Percentiles rank a stretch among this genome's conserved stretches.
phyloP scores from a whole-genome alignment of 1,140 invertebrate species.

The Drosophila pachea region DNA sequence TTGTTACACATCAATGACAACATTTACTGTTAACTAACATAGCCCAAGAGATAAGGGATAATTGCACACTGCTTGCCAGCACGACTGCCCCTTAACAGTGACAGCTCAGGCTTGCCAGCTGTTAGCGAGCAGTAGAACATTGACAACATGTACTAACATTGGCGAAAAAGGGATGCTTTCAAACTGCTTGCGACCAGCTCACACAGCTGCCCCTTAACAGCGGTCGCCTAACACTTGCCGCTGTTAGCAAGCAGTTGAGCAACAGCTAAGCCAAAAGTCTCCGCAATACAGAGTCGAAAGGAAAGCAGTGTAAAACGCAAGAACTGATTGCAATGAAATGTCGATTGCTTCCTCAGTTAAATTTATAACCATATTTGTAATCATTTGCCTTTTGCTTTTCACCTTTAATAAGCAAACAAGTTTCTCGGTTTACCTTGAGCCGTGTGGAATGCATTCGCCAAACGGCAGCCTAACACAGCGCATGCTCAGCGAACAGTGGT shows the following conservation, averaged over 20 bases:
- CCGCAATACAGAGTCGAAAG: too few species aligned
- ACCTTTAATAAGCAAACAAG: slow-evolving; percentile 16
- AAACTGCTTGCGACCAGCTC: not conserved
- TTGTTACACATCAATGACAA: not conserved
- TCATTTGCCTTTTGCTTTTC: slow-evolving; percentile 9
- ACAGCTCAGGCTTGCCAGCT: too few species aligned
- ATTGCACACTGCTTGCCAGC: too few species aligned
- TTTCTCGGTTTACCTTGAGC: slow-evolving; percentile 16
- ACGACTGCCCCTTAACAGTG: too few species aligned
- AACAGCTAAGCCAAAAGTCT: too few species aligned
- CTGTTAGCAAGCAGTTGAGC: slow-evolving; percentile 2
- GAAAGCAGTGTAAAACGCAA: not conserved
- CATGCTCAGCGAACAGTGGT: not conserved
- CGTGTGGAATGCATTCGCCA: not conserved
- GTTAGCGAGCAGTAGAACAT: too few species aligned
- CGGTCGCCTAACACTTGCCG: not conserved
- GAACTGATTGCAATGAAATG: not conserved
- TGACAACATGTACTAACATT: too few species aligned
- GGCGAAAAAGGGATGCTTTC: too few species aligned
- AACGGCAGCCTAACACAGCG: not conserved
- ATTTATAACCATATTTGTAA: not conserved
- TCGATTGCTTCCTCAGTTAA: not conserved
- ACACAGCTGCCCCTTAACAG: slow-evolving; percentile 4
- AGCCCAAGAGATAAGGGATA: too few species aligned
- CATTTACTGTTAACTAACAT: too few species aligned